A percentile compares a stretch with the other conserved stretches of the same genome.
Conservation (phyloP, 2,113 vertebrate genomes). For the Acanthochromis polyacanthus region DNA sequence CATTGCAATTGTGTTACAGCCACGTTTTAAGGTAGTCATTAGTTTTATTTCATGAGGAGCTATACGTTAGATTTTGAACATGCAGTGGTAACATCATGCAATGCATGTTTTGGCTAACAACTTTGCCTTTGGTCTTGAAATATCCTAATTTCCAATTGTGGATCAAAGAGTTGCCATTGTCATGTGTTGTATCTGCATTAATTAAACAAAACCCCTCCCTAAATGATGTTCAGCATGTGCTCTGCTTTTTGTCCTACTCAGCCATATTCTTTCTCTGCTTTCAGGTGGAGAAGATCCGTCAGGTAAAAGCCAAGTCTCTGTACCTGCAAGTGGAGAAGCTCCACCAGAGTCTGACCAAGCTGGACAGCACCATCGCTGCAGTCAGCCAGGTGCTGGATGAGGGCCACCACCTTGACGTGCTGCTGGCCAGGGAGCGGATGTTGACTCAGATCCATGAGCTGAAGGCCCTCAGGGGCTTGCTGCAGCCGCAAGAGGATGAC, state of each 20-base stretch:
- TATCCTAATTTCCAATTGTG: background rate
- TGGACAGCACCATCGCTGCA: conserved; percentile 96
- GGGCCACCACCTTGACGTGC: conserved; percentile 92
- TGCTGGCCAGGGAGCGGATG: conserved; percentile 96
- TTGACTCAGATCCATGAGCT: conserved; percentile 97
- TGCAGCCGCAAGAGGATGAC: conserved; percentile 97
- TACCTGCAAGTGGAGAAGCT: conserved; percentile 98
- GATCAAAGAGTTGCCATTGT: background rate
- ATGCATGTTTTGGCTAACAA: background rate
- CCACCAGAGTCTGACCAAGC: conserved; percentile 94
- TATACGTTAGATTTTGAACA: background rate
- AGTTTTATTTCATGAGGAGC: background rate
- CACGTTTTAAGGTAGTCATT: background rate
- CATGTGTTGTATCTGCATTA: background rate
- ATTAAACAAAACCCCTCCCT: background rate
- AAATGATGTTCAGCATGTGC: background rate
- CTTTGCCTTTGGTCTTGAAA: background rate
- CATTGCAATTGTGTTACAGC: background rate
- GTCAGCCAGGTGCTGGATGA: conserved; percentile 97
- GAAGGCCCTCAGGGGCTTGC: conserved; percentile 91
- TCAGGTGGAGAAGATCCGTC: conserved; percentile 98
- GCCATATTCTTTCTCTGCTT: background rate
- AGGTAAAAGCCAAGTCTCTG: conserved; percentile 98
- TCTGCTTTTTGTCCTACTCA: background rate
- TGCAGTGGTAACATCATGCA: background rate